Evolutionary conservation across 2,797 vertebrate species (phyloP).

Genomic region (Cirrhinus molitorella): DNA sequence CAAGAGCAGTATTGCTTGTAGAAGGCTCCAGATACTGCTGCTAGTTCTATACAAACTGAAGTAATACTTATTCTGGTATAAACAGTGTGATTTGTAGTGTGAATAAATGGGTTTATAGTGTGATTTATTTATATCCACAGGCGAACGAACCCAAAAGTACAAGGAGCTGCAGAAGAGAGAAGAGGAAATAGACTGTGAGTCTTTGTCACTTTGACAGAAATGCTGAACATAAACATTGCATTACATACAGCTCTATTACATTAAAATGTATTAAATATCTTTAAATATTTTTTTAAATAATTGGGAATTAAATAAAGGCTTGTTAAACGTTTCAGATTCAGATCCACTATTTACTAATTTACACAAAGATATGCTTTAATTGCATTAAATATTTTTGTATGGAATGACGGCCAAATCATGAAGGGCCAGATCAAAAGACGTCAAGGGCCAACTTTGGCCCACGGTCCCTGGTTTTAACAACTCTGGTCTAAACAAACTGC

Average conservation of each 20-base stretch:
- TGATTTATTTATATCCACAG: conserved; percentile 70
- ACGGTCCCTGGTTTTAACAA: neutral
- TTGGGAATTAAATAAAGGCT: neutral
- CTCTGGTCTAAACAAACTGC: neutral
- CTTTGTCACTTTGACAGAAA: neutral
- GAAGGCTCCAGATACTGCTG: no score
- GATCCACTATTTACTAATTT: no score
- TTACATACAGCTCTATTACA: neutral
- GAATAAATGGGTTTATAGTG: neutral
- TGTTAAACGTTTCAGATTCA: neutral
- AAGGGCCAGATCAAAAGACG: neutral
- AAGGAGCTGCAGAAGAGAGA: conserved; percentile 93
- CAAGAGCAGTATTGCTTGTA: neutral
- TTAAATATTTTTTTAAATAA: neutral
- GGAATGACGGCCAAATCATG: neutral
- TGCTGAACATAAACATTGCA: neutral
- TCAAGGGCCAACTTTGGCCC: neutral
- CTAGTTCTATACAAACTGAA: neutral
- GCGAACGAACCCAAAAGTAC: conserved; percentile 92
- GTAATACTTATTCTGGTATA: neutral
- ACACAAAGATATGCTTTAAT: neutral
- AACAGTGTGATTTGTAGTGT: neutral
- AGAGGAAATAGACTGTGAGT: conserved; percentile 94
- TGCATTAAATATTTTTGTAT: neutral
- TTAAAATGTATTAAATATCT: neutral